Evolutionary conservation across 2,113 vertebrate species (phyloP).

Genomic region (Brachypteracias leptosomus): DNA sequence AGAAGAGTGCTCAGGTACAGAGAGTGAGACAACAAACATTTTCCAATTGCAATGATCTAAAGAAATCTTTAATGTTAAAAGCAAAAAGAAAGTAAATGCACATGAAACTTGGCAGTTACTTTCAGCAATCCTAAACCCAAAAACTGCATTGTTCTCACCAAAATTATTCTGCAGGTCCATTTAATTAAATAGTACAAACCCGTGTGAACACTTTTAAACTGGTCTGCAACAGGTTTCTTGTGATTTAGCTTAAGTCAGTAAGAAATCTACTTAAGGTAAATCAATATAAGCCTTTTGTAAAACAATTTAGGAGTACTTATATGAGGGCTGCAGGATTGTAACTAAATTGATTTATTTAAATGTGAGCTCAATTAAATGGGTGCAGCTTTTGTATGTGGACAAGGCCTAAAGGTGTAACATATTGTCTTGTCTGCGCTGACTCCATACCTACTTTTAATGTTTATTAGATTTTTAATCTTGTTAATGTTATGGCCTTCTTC

Average conservation of each 20-base stretch:
- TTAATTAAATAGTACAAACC: not conserved
- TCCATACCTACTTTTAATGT: not conserved
- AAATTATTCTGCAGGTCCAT: not conserved
- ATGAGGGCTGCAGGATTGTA: not conserved
- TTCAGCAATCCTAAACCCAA: not conserved
- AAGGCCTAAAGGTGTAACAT: not conserved
- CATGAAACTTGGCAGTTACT: not conserved
- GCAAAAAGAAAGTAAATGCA: not conserved
- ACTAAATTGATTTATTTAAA: constrained; percentile 20
- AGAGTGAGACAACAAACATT: not conserved
- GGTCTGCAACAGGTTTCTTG: not conserved
- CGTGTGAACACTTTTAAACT: not conserved
- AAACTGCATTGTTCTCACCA: not conserved
- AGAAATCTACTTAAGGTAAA: constrained; percentile 1
- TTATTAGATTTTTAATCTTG: not conserved
- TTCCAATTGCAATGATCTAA: not conserved
- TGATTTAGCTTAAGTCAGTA: constrained; percentile 2
- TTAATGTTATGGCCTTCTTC: not conserved
- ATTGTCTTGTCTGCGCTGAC: not conserved
- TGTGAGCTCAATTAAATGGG: not conserved
- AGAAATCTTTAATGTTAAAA: not conserved
- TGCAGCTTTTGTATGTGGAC: not conserved
- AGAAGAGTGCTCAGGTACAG: not conserved
- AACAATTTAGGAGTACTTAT: not conserved
- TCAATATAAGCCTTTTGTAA: constrained; percentile 22